Base-by-base conservation (phyloP, 2,797 vertebrate species). In the Orientallactaga sibirica region DNA sequence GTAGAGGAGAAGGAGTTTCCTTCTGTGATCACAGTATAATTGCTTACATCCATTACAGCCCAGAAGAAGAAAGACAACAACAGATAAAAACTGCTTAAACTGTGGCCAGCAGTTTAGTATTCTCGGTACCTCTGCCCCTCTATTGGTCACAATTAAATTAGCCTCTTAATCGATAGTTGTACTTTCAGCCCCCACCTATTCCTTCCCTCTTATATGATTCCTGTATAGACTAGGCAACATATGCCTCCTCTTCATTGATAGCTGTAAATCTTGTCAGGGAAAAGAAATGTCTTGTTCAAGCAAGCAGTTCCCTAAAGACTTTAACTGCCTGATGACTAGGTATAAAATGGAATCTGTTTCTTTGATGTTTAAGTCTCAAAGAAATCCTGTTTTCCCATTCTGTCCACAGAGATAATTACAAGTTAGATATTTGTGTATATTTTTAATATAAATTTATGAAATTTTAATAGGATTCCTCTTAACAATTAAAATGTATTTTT, bases 331-430 rank as follows among this genome's bases (percentile, higher is more conserved):
- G 90, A 94, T 97, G 92, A 88, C 84, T 43, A 95, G 88, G 48
- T 94, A 33, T 10, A 91, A 70, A 95, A 94, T 84, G 6, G 33
- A 66, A 77, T 94, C 95, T 82, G 94, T 92, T n/a, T 86, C 77
- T 97, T 97, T 95, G 87, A 92, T 95, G 97, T 96, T 94, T 93
- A 91, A 92, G 25, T 37, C 92, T 96, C 62, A 93, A 88, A 92
- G 73, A 77, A 96, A 92, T 86, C 95, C 24, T 91, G 1, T 55
- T 67, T 75, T 79, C 22, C 48, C 88, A 96, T 92, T 71, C 73
- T 19, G 37, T 77, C 43, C 2, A 73, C 67, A 48, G 33, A 80
- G 68, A 83, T 75, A 96, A 91, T 0, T 74, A 24, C 9, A 84
- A 52, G 90, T 84, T 81, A 61, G 48, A 22, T 75, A 82, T 41